These are phyloP conservation scores for Acanthornis magna DNA, from an alignment of 2,797 vertebrate species.

Conservation along the genomic window DNA sequence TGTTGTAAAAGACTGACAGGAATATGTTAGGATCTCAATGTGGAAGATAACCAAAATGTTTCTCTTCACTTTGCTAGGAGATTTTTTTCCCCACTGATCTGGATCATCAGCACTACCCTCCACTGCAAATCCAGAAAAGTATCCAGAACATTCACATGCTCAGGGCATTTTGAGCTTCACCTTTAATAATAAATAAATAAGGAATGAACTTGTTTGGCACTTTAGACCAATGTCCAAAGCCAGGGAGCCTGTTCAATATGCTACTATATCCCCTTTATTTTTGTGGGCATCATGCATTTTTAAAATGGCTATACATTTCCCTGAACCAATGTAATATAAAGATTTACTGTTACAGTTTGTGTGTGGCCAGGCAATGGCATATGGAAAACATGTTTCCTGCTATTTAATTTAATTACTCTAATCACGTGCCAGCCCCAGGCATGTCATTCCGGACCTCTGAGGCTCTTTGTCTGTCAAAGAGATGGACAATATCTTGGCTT, in stretches of 20 bases:
- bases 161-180: background rate
- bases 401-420: conserved; percentile 86
- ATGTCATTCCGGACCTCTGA: conserved; percentile 81
- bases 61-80: background rate
- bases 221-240: conserved; percentile 13
- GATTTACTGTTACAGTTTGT: conserved; percentile 85
- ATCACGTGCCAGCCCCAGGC: conserved; percentile 82
- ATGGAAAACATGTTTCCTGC: conserved; percentile 88
- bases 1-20: background rate
- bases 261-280: conserved; percentile 52
- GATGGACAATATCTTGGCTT: conserved; percentile 85
- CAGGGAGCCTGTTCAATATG: background rate
- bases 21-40: background rate
- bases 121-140: background rate
- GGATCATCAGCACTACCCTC: background rate
- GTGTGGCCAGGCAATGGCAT: conserved; percentile 82
- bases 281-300: conserved; percentile 65
- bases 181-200: conserved; percentile 35
- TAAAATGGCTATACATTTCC: conserved; percentile 67
- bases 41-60: background rate
- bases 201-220: background rate
- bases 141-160: background rate
- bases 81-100: background rate
- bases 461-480: conserved; percentile 82
- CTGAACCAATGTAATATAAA: conserved; percentile 75